Evolutionary conservation across 2,113 vertebrate species (phyloP), one percentile per base, ranked within the genome.

Genomic region (Myxocyprinus asiaticus): DNA sequence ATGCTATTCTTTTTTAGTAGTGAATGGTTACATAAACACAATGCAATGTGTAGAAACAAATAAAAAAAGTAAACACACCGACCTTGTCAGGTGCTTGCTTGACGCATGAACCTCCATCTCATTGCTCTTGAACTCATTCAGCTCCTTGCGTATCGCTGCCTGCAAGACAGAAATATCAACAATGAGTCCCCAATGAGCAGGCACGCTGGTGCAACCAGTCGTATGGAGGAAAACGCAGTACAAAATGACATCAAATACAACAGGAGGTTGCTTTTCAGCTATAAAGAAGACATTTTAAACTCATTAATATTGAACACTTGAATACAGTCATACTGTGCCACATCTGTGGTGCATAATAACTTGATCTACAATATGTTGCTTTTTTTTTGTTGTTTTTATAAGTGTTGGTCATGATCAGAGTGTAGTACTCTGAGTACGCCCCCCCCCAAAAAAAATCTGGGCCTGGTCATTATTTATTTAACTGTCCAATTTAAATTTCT

Each of bases 21-120:
- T 43, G 5, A 63, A 43, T 15, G 0, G 7, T 69, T 47, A 44
- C 22, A 64, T 12, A 59, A 50, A 65, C 9, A n/a, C 12, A 9
- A 11, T 53, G n/a, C 22, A 47, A 50, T 6, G 50, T 45, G 22
- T 15, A 12, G 43, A 14, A 14, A 43, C 15, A 70, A 6, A 44
- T 12, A 71, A 4, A 43, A 11, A 43, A 11, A 50, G 6, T 10
- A 4, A 75, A 12, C 48, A 15, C 42, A 85, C 94, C 84, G 84
- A 99, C 97, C 98, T 97, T 73, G 97, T 99, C 93, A 99, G 92
- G 84, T 99, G 98, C 88, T 97, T 98, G 95, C 98, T 99, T 0
- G 96, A 98, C 5, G 96, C 94, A 17, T 99, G 97, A 42, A 99
- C 98, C 87, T 99, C 97, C 98, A 99, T 99, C 89, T 99, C 98